Evolutionary conservation across 2,797 vertebrate genomes (phyloP), one percentile per base, ranked within the genome.

Genomic region (Diglossa cyanea): DNA sequence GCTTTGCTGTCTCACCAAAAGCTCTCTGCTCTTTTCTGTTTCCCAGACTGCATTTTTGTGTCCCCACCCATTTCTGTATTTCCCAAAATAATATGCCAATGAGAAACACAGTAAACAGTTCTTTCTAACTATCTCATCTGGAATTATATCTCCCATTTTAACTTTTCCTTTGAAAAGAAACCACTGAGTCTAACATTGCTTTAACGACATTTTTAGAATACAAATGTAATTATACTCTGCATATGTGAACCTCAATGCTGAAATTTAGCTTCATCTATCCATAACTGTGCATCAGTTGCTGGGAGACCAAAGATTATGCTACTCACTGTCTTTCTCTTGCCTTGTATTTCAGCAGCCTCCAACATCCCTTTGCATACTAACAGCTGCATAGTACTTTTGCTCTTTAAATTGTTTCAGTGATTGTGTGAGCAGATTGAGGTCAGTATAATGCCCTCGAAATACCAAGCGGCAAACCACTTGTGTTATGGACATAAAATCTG

Each of bases 91-190:
- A 62, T 75, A 80, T 75, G 39, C 60, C 70, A 79, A 11, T 11
- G 25, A 26, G 60, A 83, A 94, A 50, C 40, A 21, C 17, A 93
- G 44, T 23, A 62, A 72, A 77, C 7, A 17, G 31, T 35, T 75
- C 80, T 86, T 91, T 94, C 54, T 90, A 90, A 94, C 50, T 80
- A 58, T 72, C 68, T 37, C 30, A 48, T 78, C 40, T 78, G 47
- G 89, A 94, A 93, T 95, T 93, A 77, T 24, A 77, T 78, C 82
- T 83, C 68, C n/a, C 23, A 33, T 70, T 95, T 96, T 90, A 95
- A 92, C 68, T 93, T 82, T 3, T 67, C 25, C n/a, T 93, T 92
- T 91, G 81, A 88, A 86, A 93, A 81, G 28, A 93, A 94, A 94
- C 54, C 62, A 78, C 76, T 67, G 83, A 88, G 54, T 51, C 54